A percentile compares a stretch with the other conserved stretches of the same genome.
These are phyloP conservation scores for Scleropages formosus DNA, from an alignment of 2,797 vertebrate genomes.

Conservation along the genomic window DNA sequence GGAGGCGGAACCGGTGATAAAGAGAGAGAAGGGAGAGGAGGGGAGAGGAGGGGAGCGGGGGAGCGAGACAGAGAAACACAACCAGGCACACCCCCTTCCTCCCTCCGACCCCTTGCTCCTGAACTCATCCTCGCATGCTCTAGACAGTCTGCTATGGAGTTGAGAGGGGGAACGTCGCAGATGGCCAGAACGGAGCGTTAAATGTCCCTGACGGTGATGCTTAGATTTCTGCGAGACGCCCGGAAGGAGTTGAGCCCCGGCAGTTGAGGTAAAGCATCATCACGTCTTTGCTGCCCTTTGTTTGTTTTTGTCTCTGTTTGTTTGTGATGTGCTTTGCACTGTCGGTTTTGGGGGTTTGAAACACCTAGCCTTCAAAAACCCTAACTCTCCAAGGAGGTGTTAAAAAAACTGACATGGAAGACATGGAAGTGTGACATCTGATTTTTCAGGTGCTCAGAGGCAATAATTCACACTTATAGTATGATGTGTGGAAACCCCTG, in stretches of 20 bases:
- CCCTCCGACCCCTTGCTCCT: constrained; percentile 49
- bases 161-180: constrained; percentile 34
- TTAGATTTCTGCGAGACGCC: constrained; percentile 13
- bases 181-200: constrained; percentile 18
- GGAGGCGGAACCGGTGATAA: constrained; percentile 52
- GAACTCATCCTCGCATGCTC: constrained; percentile 53
- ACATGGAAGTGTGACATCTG: not conserved
- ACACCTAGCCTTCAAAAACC: not conserved
- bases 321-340: not conserved
- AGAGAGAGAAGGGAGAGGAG: constrained; percentile 42
- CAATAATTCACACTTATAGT: not conserved
- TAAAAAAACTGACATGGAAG: constrained; percentile 1
- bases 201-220: constrained; percentile 19
- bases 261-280: constrained; percentile 11
- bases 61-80: constrained; percentile 56
- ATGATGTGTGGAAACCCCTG: not conserved
- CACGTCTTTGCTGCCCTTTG: not conserved
- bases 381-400: not conserved
- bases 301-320: not conserved
- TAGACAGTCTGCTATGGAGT: constrained; percentile 51
- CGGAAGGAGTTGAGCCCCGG: not conserved
- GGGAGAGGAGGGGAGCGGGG: constrained; percentile 39
- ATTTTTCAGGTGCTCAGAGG: not conserved
- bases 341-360: not conserved
- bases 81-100: constrained; percentile 39